phyloP scores from a whole-genome alignment of 2,113 vertebrate species.

The Vulpes ferrilata region DNA sequence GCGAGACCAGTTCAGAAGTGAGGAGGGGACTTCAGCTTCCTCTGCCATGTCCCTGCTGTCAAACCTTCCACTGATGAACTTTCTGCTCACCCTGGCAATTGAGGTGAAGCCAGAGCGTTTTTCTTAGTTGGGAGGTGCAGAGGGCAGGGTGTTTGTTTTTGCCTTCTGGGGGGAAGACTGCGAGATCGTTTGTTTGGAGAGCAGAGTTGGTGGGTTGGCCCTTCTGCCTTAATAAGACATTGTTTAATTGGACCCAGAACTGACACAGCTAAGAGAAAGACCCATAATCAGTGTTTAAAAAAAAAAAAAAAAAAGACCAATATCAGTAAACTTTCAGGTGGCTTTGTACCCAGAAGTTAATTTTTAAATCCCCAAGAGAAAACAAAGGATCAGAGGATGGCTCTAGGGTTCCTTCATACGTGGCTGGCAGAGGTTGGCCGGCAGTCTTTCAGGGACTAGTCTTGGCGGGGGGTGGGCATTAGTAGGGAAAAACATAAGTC shows the following conservation, averaged over 20 bases:
- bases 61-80: neutral
- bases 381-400: neutral
- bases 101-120: neutral
- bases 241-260: neutral
- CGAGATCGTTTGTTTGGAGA: neutral
- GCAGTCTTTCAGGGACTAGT: neutral
- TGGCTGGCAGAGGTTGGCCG: neutral
- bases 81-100: neutral
- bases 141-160: neutral
- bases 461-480: neutral
- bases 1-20: neutral
- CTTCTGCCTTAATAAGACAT: neutral
- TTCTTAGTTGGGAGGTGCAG: neutral
- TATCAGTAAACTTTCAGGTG: neutral
- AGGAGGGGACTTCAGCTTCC: neutral
- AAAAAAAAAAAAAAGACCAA: neutral
- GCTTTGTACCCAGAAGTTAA: neutral
- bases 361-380: neutral
- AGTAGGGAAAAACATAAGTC: neutral
- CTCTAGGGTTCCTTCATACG: neutral
- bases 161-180: neutral
- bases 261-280: neutral
- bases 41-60: neutral
- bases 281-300: neutral
- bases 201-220: neutral